Evolutionary conservation across 1,140 invertebrate genomes (phyloP).

Genomic region (Psilanteris sp.): DNA sequence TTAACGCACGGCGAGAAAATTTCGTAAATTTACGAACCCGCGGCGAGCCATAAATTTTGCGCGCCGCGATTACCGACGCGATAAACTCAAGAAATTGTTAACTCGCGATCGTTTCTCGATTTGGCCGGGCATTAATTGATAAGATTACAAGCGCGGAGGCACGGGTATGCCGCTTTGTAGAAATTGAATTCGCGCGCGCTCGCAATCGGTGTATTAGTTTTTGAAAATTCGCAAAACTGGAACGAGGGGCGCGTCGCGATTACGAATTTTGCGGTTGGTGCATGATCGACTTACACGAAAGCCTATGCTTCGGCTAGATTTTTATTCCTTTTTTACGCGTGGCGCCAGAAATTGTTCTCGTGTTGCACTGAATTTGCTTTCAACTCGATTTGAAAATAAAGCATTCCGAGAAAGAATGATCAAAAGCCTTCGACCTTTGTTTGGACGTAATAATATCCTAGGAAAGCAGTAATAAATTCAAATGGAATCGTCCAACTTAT

Average conservation of each 20-base stretch:
- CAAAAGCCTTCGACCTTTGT: constrained; percentile 25
- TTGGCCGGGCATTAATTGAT: constrained; percentile 40
- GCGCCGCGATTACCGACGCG: constrained; percentile 27
- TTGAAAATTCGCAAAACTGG: too few relatives aligned
- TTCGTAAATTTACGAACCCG: constrained; percentile 43
- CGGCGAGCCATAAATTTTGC: constrained; percentile 37
- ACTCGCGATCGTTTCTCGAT: constrained; percentile 22
- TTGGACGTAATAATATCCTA: constrained; percentile 32
- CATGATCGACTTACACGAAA: too few relatives aligned
- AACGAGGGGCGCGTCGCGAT: too few relatives aligned
- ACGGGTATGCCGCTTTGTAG: not conserved
- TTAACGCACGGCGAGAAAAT: constrained; percentile 42
- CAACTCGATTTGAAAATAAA: constrained; percentile 16
- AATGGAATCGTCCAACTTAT: constrained; percentile 46
- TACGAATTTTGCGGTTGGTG: too few relatives aligned
- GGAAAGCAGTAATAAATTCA: constrained; percentile 53
- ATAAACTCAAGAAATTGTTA: constrained; percentile 42
- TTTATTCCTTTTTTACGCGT: not conserved
- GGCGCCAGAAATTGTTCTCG: constrained; percentile 22
- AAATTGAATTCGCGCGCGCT: not conserved
- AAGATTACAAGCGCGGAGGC: constrained; percentile 26
- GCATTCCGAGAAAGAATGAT: constrained; percentile 16
- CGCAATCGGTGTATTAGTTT: not conserved
- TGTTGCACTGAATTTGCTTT: constrained; percentile 17
- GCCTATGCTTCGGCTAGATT: too few relatives aligned